Evolutionary conservation across 2,113 vertebrate genomes (phyloP), one percentile per base, ranked within the genome.

Genomic region (Sminthopsis crassicaudata): DNA sequence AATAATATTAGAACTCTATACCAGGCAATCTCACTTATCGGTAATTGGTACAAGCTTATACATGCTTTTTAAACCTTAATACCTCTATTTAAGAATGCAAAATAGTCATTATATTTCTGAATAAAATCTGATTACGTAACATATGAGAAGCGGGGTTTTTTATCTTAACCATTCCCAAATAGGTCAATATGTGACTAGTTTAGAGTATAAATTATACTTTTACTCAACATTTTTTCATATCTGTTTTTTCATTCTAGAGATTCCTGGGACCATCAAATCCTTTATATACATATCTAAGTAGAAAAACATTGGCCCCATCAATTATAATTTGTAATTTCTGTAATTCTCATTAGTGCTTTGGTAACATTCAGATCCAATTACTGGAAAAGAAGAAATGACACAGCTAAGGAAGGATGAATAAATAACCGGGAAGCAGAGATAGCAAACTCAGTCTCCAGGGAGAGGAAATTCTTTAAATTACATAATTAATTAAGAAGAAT

Each of bases 291-390:
- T 76, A 19, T 50, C 67, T 16, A 23, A 94, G 88, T 51, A 95
- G 96, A 95, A n/a, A 57, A 27, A 60, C 48, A 10, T 25, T 60
- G 54, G 36, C 42, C 6, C 57, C 54, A 46, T 91, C 95, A 48
- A 42, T 42, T 8, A 36, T 90, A 57, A 84, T 53, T 52, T 93
- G 42, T 54, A 76, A 19, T 89, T 94, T 89, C 84, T 53, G 90
- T 94, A 92, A 16, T 53, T 51, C n/a, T 92, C 12, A 57, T 91
- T 53, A 92, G 51, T 54, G 91, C 91, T 91, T 57, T 92, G 46
- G 3, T 90, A 91, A 91, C 89, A 91, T 95, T 90, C 55, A 76
- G 88, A 94, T 93, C 60, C 42, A 96, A 26, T 91, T 54, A n/a
- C 42, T 91, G 19, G 90, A 76, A 89, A 96, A 54, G 7, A 96